phyloP scores from a whole-genome alignment of 2,888 invertebrate genomes.

The Mimas tiliae region DNA sequence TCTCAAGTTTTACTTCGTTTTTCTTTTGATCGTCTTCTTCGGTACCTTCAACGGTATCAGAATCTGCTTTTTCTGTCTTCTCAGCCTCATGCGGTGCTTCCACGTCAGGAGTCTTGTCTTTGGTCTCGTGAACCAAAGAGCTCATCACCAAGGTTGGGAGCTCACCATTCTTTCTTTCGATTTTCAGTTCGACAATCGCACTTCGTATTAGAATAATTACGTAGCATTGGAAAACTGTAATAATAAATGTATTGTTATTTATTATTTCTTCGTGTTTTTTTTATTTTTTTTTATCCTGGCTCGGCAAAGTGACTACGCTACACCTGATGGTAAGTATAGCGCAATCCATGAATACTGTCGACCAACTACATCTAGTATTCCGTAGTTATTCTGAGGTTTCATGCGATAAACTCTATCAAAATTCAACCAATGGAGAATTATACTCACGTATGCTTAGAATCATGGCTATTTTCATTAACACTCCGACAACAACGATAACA shows the following conservation, averaged over 20 bases:
- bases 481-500: slow-evolving; percentile 55
- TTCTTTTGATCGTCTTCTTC: slow-evolving; percentile 16
- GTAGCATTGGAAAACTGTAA: slow-evolving; percentile 66
- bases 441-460: slow-evolving; percentile 56
- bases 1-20: slow-evolving; percentile 36
- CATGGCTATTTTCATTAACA: slow-evolving; percentile 52
- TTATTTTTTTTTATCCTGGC: no score
- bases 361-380: no score
- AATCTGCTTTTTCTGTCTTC: slow-evolving; percentile 8
- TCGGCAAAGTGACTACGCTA: no score
- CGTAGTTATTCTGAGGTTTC: no score
- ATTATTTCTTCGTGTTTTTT: no score
- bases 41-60: neutral
- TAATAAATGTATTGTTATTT: slow-evolving; percentile 6
- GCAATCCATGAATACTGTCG: no score
- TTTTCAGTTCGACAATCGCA: slow-evolving; percentile 59
- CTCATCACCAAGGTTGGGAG: slow-evolving; percentile 47
- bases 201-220: slow-evolving; percentile 62
- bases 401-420: no score
- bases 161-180: slow-evolving; percentile 39
- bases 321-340: no score
- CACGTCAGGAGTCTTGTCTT: slow-evolving; percentile 30
- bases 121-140: slow-evolving; percentile 38
- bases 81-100: slow-evolving; percentile 37
- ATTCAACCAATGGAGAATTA: neutral